Evolutionary conservation across 1,140 invertebrate genomes (phyloP), one percentile per base, ranked within the genome.

Genomic region (Magallana gigas): DNA sequence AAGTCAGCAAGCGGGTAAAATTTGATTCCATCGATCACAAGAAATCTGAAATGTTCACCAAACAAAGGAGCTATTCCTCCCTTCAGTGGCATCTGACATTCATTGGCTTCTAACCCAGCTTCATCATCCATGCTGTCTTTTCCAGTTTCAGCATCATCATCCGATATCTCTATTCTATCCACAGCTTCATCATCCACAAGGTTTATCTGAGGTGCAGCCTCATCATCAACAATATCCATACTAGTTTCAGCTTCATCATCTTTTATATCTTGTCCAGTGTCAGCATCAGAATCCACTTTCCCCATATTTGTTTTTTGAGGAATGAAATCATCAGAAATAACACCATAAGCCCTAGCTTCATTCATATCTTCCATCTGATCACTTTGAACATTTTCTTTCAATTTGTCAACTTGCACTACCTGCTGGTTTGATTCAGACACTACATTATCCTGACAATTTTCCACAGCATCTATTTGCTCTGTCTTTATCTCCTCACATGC

Each of bases 11-110:
- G 64, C 0, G 80, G 85, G 64, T 82, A 83, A 57, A 82, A 87
- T 29, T 87, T 87, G 14, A 59, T 48, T 12, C 85, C 85, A 60
- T 87, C 81, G 11, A 87, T 62, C 6, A 87, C 80, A 59, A 87
- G 57, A 68, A 87, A 87, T 56, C 85, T 81, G 59, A 87, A 87
- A 4, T 82, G 59, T 36, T 57, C 80, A 16, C 64, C 80, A 82
- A 56, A 87, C 76, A 87, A 14, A 16, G 76, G 58, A 2, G 80
- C 85, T 29, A 87, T 57, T 29, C 85, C 85, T 56, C 85, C 85
- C 14, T 58, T 87, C 12, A 87, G 71, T 29, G 60, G n/a, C 3
- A 36, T 23, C 58, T 84, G 57, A 57, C 80, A 16, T n/a, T 82
- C 48, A 16, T 80, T 16, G 57, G 36, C 36, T n/a, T 83, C 16